Percentiles rank a stretch among this genome's conserved stretches.
Conservation (phyloP, 2,113 vertebrate species). For the Gadus chalcogrammus region DNA sequence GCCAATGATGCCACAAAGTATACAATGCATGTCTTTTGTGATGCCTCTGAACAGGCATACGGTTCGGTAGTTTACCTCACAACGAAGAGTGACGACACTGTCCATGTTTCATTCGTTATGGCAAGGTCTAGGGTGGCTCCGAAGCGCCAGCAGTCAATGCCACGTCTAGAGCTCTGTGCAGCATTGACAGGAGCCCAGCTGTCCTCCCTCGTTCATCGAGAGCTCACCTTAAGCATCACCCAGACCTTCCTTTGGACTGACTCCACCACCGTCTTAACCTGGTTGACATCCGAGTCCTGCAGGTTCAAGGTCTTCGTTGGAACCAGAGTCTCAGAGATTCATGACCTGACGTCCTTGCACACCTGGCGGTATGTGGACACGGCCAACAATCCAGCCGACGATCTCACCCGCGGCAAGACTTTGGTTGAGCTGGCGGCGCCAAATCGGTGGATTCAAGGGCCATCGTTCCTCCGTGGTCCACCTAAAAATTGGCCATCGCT, state of each 20-base stretch:
- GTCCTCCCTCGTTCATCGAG: neutral
- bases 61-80: neutral
- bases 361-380: no score
- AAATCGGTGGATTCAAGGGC: conserved; percentile 1
- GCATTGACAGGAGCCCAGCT: neutral
- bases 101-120: neutral
- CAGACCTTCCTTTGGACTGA: neutral
- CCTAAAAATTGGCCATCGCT: neutral
- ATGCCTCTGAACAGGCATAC: neutral
- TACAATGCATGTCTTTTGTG: neutral
- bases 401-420: no score
- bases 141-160: no score
- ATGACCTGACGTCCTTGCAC: no score
- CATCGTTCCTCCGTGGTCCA: no score
- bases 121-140: neutral
- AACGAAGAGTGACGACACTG: no score
- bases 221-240: neutral
- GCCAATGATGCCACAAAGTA: neutral
- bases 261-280: no score
- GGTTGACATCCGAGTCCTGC: no score
- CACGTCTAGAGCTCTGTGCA: no score
- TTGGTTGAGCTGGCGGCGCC: neutral
- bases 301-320: no score
- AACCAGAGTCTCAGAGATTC: no score
- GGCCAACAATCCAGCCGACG: no score